Evolutionary conservation across 2,113 vertebrate genomes (phyloP), one percentile per base, ranked within the genome.

Genomic region (Siniperca knerii): DNA sequence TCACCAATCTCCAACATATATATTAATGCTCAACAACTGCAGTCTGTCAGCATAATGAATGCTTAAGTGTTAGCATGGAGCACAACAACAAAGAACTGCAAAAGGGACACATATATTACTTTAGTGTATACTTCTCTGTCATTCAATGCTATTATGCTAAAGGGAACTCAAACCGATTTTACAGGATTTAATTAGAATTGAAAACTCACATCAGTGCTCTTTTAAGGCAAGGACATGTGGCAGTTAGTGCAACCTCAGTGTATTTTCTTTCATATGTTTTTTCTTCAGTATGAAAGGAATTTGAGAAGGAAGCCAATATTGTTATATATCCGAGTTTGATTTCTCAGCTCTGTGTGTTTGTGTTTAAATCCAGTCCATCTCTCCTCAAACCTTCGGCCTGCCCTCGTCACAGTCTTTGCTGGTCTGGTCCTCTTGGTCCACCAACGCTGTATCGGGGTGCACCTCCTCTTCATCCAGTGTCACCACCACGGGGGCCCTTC

Each of bases 401-500:
- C 75, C 81, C 54, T 44, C 79, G 85, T 79, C 82, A 79, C 86
- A 86, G 91, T 94, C 91, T 87, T 86, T 92, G 68, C 77, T 88
- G 87, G 18, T 76, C 77, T 79, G 86, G 0, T 82, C 75, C 6
- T 81, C 82, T 15, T 33, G 75, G 13, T 86, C 89, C 52, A 4
- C 94, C n/a, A 98, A 93, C 23, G 91, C 94, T 2, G 95, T 96
- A 90, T 98, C 97, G 42, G 94, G 96, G 66, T 96, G 96, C 16
- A 97, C 97, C 16, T 98, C 96, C 77, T 98, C 96, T 70, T 98
- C 97, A 0, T 98, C 97, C 2, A 95, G 95, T 89, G 97, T 96
- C 16, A 97, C 86, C 0, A 96, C 84, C 0, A 97, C 97, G 0
- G 96, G 95, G 58, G 66, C 46, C 33, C 70, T 94, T 95, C 6